Evolutionary conservation across 2,888 invertebrate genomes (phyloP).

Genomic region (Fabriciana adippe): DNA sequence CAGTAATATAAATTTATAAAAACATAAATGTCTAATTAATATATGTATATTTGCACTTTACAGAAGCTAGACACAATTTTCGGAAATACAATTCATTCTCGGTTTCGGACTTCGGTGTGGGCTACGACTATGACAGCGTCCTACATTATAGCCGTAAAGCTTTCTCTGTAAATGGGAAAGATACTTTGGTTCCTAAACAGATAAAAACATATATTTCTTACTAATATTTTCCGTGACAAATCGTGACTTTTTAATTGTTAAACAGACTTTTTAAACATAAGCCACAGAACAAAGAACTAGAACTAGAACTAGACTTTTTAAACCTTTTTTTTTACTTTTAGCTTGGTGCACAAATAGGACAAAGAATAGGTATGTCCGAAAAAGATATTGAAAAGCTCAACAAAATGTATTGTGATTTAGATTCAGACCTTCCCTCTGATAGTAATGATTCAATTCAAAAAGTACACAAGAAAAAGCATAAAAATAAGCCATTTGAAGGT

Average conservation of each 20-base stretch:
- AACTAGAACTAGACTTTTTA: background rate
- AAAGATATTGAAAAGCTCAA: slow-evolving; percentile 82
- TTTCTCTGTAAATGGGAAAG: slow-evolving; percentile 86
- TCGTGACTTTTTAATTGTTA: background rate
- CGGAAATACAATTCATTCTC: slow-evolving; percentile 85
- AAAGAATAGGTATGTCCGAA: slow-evolving; percentile 80
- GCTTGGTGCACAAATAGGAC: slow-evolving; percentile 79
- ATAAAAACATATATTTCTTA: slow-evolving; percentile 46
- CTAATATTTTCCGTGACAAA: background rate
- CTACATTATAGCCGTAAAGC: slow-evolving; percentile 88
- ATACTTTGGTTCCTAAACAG: slow-evolving; percentile 85
- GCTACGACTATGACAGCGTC: slow-evolving; percentile 88
- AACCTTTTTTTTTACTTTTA: slow-evolving; percentile 45
- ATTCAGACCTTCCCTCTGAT: slow-evolving; percentile 53
- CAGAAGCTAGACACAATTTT: slow-evolving; percentile 79
- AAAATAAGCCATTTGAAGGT: slow-evolving; percentile 72
- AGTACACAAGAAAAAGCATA: slow-evolving; percentile 54
- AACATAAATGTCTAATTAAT: background rate
- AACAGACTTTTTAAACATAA: background rate
- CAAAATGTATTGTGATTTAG: slow-evolving; percentile 81
- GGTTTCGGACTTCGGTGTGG: slow-evolving; percentile 85
- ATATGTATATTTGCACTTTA: slow-evolving; percentile 23
- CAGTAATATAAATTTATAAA: slow-evolving; percentile 34
- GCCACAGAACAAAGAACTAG: too few relatives aligned
- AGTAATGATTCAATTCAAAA: slow-evolving; percentile 45